A percentile compares a stretch with the other conserved stretches of the same genome.
These are phyloP conservation scores for Bryconaethiops microstoma DNA, from an alignment of 2,797 vertebrate species.

Conservation along the genomic window DNA sequence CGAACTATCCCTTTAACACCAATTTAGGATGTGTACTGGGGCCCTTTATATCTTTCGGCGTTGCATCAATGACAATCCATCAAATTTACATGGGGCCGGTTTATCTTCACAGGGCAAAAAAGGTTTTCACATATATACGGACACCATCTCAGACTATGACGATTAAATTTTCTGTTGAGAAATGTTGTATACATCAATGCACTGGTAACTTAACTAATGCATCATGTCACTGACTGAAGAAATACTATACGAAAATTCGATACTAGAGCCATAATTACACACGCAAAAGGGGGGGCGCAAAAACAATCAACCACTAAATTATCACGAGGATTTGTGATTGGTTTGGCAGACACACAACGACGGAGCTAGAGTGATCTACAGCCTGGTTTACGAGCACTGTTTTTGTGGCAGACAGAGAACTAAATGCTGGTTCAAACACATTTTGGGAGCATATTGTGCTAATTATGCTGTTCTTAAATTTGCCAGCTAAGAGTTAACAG, in stretches of 20 bases:
- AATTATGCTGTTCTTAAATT: constrained; percentile 24
- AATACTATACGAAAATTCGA: constrained; percentile 14
- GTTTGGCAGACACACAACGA: not conserved
- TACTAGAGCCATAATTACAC: not conserved
- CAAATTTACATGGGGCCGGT: not conserved
- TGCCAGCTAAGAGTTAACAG: constrained; percentile 4
- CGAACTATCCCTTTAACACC: not conserved
- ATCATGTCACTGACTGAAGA: constrained; percentile 10
- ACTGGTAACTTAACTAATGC: not conserved
- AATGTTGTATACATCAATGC: no score
- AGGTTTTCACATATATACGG: not conserved
- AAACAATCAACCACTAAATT: not conserved
- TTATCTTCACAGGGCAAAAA: not conserved
- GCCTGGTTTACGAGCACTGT: not conserved
- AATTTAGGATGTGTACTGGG: constrained; percentile 5
- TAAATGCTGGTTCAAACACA: not conserved
- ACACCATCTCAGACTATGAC: not conserved
- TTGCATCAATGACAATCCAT: not conserved
- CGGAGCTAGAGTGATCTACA: constrained; percentile 3
- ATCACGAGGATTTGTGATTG: not conserved
- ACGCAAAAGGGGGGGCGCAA: not conserved
- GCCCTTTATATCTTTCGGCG: not conserved
- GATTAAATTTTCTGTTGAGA: no score
- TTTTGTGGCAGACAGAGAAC: constrained; percentile 2
- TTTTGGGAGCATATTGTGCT: constrained; percentile 1